Evolutionary conservation across 2,797 vertebrate species (phyloP), one percentile per base, ranked within the genome.

Genomic region (Coilia nasus): DNA sequence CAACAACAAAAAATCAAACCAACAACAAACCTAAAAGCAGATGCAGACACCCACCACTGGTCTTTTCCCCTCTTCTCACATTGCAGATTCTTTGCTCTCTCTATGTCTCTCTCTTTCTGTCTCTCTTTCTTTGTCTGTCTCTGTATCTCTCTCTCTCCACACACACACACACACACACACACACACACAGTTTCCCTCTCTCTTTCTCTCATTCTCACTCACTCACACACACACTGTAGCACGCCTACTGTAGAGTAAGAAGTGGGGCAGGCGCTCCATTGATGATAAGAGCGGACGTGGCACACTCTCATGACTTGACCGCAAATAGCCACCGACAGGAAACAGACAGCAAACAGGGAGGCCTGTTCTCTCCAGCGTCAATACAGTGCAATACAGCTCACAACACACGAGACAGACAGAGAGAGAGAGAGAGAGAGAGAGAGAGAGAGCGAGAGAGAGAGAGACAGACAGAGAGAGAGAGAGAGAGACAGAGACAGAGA

Each of bases 261-360:
- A 44, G 17, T 44, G 71, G 71, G 41, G 17, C 9, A 7, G 7
- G 17, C 3, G 35, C 31, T 44, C 31, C 15, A 6, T 41, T 78
- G 35, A 41, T 44, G 35, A 78, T 41, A 15, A 44, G 71, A 21
- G 4, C 41, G 6, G 3, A 82, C 57, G 3, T 46, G 75, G 56
- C 31, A 5, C 21, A 0, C 50, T 50, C 60, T 59, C 23, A 11
- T 23, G 71, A 21, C 71, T 44, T 67, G 80, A 46, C 81, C 28
- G 41, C 78, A 47, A 31, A 56, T 62, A 81, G 57, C 11, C 78
- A 64, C 21, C 15, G 23, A 35, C 35, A 81, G 75, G 83, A 84
- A 44, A 60, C 15, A 50, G 17, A 14, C 12, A 64, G 35, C 3
- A 9, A 44, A 78, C 17, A 19, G 64, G 64, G 64, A 71, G 3